These are phyloP conservation scores for Hydrophis major DNA, from an alignment of 2,797 vertebrate genomes.

Conservation along the genomic window DNA sequence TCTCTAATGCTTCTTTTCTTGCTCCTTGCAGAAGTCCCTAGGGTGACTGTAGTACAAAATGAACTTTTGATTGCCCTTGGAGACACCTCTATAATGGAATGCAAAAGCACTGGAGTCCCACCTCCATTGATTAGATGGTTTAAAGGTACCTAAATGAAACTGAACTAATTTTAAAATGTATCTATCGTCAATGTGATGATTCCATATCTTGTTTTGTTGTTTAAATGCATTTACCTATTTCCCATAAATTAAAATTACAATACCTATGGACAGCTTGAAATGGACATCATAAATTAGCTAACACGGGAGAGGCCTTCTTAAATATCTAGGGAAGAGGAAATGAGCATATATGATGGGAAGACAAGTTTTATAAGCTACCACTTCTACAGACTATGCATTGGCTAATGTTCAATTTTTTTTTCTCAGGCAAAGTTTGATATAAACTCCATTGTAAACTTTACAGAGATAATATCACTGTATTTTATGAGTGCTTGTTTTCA, in stretches of 20 bases:
- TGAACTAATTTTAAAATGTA: slow-evolving; percentile 19
- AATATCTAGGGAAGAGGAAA: not conserved
- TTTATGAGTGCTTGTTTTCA: not conserved
- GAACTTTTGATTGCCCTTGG: slow-evolving; percentile 86
- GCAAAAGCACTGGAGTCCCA: slow-evolving; percentile 85
- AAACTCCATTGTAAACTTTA: not conserved
- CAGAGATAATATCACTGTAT: not conserved
- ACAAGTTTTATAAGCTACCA: not conserved
- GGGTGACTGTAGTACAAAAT: slow-evolving; percentile 76
- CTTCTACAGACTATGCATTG: not conserved
- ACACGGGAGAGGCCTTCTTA: not conserved
- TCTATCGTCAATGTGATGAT: not conserved
- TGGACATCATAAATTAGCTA: not conserved
- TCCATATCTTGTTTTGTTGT: not conserved
- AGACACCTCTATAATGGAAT: slow-evolving; percentile 86
- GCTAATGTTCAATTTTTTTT: not conserved
- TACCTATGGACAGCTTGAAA: not conserved
- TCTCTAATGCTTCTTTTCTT: not conserved
- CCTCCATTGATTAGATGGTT: slow-evolving; percentile 88
- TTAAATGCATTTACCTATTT: not conserved
- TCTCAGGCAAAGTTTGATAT: not conserved
- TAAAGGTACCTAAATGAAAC: slow-evolving; percentile 81
- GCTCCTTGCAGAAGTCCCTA: slow-evolving; percentile 81
- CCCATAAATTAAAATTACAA: not conserved
- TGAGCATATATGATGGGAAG: not conserved